These are phyloP conservation scores for Babylonia areolata DNA, from an alignment of 1,140 invertebrate genomes.

Conservation along the genomic window DNA sequence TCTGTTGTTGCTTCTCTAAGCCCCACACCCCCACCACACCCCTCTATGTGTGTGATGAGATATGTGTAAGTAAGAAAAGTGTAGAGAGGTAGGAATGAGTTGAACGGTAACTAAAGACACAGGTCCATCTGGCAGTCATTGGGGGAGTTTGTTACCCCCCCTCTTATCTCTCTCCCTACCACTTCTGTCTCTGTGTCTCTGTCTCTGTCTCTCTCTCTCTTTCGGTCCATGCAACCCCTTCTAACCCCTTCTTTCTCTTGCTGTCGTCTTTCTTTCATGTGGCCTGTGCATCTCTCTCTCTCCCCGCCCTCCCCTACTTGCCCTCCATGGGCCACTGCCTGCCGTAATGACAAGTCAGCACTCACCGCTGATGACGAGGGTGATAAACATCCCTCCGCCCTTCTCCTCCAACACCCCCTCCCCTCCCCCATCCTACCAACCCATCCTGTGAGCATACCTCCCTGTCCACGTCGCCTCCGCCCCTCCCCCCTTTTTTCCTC, in stretches of 20 bases:
- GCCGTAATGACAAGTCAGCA: conserved; percentile 33
- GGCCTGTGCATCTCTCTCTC: neutral
- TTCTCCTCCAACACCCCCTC: neutral
- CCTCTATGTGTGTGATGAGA: no score
- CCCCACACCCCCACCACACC: neutral
- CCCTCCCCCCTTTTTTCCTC: no score
- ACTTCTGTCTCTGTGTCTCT: conserved; percentile 10
- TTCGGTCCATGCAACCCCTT: neutral
- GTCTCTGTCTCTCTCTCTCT: conserved; percentile 14
- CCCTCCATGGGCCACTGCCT: conserved; percentile 37
- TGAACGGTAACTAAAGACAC: no score
- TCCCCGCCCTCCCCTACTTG: neutral
- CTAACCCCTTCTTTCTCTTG: neutral
- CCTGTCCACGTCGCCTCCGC: no score
- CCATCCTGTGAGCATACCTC: no score
- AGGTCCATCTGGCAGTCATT: no score
- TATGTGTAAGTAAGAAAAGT: no score
- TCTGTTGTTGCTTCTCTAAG: neutral
- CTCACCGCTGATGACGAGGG: neutral
- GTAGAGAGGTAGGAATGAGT: no score
- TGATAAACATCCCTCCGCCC: conserved; percentile 23
- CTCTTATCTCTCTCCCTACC: neutral
- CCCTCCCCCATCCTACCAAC: no score
- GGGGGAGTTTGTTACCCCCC: neutral
- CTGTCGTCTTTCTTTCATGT: neutral